Evolutionary conservation across 2,113 vertebrate species (phyloP).

Genomic region (Azemiops feae): DNA sequence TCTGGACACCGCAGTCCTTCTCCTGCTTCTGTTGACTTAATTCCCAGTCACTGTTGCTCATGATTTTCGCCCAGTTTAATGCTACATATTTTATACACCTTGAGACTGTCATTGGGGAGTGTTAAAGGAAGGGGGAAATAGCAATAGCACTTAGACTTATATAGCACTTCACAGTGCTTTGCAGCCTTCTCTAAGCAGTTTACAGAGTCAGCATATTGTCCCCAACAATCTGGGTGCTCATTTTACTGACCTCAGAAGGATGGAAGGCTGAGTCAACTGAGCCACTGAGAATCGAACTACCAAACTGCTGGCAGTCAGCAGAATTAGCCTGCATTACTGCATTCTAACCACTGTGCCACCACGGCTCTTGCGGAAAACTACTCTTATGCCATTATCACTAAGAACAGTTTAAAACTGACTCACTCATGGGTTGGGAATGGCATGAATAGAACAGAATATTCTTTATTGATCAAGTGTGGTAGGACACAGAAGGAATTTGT

Average conservation of each 20-base stretch:
- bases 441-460: neutral
- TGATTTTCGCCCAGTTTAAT: neutral
- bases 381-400: neutral
- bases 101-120: neutral
- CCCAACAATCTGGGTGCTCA: neutral
- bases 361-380: neutral
- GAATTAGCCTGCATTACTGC: neutral
- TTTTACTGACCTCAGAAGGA: neutral
- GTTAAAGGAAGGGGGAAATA: neutral
- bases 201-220: neutral
- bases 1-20: neutral
- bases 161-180: neutral
- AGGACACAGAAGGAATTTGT: no score
- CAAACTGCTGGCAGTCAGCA: neutral
- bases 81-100: neutral
- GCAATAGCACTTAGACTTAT: neutral
- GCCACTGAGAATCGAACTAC: neutral
- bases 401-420: neutral
- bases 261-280: neutral
- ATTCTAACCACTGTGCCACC: neutral
- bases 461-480: no score
- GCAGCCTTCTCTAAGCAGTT: neutral
- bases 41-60: neutral
- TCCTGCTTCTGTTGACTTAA: neutral
- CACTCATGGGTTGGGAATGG: neutral